Evolutionary conservation across 2,797 vertebrate species (phyloP), one percentile per base, ranked within the genome.

Genomic region (Melanogrammus aeglefinus): DNA sequence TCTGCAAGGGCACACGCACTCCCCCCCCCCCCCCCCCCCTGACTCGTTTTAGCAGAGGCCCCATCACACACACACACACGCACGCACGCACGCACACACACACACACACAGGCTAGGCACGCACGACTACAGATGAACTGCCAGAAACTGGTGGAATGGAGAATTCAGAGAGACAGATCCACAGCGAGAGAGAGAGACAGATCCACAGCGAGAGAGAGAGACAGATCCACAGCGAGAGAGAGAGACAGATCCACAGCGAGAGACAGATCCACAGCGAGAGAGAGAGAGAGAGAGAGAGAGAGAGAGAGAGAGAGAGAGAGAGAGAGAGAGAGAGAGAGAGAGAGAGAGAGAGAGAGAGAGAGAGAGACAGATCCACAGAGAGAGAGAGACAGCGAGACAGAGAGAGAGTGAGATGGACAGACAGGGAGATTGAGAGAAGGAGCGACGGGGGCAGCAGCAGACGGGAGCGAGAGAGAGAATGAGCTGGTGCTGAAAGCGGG

Each of bases 401-500:
- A 39, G 76, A 44, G 8, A 73, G 16, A 21, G 44, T 38, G 8
- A 73, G n/a, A 77, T 1, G 24, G 16, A 35, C 47, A 57, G 51
- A 57, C 21, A 57, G 21, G 47, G 47, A 51, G 47, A 51, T 3
- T 4, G 14, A 16, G 47, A 18, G 47, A 18, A 2, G 4, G 14
- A 16, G 47, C 3, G 14, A 51, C 12, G 3, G 44, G 14, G 47
- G 16, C 14, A 51, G 47, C 18, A 31, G 31, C 33, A 75, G 44
- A 76, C 18, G 76, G 78, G 63, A 47, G 12, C 72, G 66, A 38
- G 63, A 24, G 13, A 72, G 36, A 76, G 79, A 93, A 93, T 90
- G 87, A 94, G 91, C 88, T 31, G 66, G 78, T 86, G 89, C 82
- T 94, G 86, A 93, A 88, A 94, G 77, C 81, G 91, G 85, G 86